A percentile compares a stretch with the other conserved stretches of the same genome.
phyloP scores from a whole-genome alignment of 2,888 invertebrate species.

The Volucella inflata region DNA sequence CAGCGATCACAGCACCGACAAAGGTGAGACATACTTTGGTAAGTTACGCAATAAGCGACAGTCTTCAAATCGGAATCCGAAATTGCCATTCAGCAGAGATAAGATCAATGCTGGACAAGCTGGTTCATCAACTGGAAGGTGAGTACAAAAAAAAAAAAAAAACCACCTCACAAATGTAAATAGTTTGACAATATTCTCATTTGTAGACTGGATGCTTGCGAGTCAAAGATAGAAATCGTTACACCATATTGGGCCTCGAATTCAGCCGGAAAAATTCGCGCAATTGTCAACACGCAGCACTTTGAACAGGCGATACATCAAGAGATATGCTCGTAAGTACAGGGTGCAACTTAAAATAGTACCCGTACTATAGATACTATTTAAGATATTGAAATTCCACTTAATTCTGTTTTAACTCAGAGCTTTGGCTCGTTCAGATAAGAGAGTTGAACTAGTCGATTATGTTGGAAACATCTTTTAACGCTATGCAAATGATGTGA shows the following conservation, averaged over 20 bases:
- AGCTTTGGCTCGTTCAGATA: no score
- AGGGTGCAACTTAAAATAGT: no score
- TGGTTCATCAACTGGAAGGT: conserved; percentile 80
- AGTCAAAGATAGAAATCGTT: conserved; percentile 95
- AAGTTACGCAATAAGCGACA: conserved; percentile 86
- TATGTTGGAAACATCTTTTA: neutral
- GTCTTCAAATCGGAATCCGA: conserved; percentile 79
- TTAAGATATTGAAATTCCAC: no score
- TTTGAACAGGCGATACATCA: conserved; percentile 98
- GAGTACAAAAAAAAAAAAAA: conserved; percentile 30
- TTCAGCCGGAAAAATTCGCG: conserved; percentile 94
- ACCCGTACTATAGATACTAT: no score
- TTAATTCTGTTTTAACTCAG: no score
- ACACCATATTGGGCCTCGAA: conserved; percentile 98
- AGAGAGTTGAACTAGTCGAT: neutral
- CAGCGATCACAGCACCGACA: conserved; percentile 82
- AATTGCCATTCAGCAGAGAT: conserved; percentile 76
- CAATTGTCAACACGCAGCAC: conserved; percentile 96
- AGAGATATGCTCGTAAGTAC: conserved; percentile 95
- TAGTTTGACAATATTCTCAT: conserved; percentile 75
- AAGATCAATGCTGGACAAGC: conserved; percentile 66
- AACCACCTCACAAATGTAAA: neutral
- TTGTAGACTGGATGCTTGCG: conserved; percentile 93
- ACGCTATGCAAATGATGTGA: neutral
- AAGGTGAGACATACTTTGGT: conserved; percentile 85